These are phyloP conservation scores for Epizoanthus illoricatus DNA, from an alignment of 92 coral and sea anemone species.

Conservation along the genomic window DNA sequence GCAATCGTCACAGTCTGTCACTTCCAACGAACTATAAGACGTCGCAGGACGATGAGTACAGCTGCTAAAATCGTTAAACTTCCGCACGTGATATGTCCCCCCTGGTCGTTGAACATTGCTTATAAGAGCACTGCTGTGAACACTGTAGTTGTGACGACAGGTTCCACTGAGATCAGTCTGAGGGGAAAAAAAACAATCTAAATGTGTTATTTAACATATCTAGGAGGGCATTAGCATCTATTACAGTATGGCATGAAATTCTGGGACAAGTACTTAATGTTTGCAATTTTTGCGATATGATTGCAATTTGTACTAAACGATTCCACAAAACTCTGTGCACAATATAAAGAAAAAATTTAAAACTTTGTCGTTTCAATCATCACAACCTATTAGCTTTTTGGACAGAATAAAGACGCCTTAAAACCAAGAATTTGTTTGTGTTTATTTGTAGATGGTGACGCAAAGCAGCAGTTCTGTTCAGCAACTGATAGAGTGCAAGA, in stretches of 20 bases:
- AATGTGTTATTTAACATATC: neutral
- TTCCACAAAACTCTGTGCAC: no score
- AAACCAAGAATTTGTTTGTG: no score
- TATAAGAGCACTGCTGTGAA: neutral
- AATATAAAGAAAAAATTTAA: no score
- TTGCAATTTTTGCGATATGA: no score
- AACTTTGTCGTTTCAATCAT: no score
- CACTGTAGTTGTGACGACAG: conserved; percentile 6
- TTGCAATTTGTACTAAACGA: no score
- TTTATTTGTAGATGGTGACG: no score
- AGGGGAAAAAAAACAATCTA: neutral
- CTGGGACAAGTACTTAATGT: no score
- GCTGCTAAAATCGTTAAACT: conserved; percentile 11
- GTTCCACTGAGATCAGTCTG: conserved; percentile 28
- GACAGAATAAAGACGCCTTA: no score
- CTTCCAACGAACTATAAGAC: conserved; percentile 10
- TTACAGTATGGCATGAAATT: neutral
- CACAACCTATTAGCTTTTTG: no score
- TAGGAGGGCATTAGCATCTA: neutral
- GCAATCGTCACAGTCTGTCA: conserved; percentile 22
- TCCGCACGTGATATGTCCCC: conserved; percentile 4
- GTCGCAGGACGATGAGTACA: conserved; percentile 20
- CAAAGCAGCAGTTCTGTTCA: no score
- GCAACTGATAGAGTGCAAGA: no score
- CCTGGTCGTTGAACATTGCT: neutral